Conservation (phyloP, 2,888 invertebrate genomes). For the Callosobruchus maculatus region DNA sequence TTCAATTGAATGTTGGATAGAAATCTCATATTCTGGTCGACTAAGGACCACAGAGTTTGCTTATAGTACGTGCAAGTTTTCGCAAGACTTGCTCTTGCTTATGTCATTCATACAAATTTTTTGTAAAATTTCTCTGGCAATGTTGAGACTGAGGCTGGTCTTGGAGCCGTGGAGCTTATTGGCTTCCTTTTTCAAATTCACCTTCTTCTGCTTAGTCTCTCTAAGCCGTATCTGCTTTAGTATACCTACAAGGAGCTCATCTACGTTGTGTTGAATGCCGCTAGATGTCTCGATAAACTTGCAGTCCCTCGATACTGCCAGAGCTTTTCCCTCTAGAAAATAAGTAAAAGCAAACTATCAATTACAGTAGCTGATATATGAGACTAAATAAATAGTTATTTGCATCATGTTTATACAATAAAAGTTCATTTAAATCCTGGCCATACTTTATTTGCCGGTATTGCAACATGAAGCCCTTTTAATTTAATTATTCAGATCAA, state of each 20-base stretch:
- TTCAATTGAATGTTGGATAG: background rate
- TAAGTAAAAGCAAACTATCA: no score
- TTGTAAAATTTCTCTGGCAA: slow-evolving; percentile 76
- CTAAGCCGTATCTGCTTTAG: slow-evolving; percentile 84
- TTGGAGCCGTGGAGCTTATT: slow-evolving; percentile 72
- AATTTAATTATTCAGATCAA: no score
- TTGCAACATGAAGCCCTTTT: no score
- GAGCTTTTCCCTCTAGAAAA: slow-evolving; percentile 79
- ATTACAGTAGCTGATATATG: no score
- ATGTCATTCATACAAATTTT: slow-evolving; percentile 84
- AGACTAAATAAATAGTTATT: no score
- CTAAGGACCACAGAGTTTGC: background rate
- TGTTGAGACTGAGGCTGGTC: slow-evolving; percentile 76
- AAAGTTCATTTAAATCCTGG: no score
- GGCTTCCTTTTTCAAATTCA: slow-evolving; percentile 36
- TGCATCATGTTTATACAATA: no score
- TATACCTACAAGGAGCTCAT: slow-evolving; percentile 90
- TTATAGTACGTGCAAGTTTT: slow-evolving; percentile 79
- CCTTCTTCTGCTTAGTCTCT: slow-evolving; percentile 69
- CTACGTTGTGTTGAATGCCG: slow-evolving; percentile 94
- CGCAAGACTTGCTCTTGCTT: slow-evolving; percentile 81
- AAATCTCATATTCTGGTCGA: background rate
- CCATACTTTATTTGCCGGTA: no score
- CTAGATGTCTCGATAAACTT: slow-evolving; percentile 96
- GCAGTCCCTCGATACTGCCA: slow-evolving; percentile 83